Evolutionary conservation across 35 echinoderm and acorn worm species (phyloP).

Genomic region (Heliocidaris tuberculata): DNA sequence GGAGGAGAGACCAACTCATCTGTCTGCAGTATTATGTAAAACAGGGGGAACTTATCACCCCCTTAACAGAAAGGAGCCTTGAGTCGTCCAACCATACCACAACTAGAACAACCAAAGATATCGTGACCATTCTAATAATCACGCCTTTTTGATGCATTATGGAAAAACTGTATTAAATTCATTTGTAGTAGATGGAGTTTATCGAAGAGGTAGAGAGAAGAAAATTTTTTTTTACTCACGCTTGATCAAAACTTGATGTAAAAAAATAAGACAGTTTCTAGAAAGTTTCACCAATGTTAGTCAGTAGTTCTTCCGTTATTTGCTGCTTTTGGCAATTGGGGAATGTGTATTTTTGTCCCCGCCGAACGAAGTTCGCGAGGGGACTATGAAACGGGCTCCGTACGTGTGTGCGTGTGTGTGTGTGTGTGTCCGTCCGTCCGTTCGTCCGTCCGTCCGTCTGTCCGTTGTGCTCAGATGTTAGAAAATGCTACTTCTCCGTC

Average conservation of each 20-base stretch:
- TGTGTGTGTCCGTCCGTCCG: too few relatives aligned
- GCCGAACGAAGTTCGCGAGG: too few relatives aligned
- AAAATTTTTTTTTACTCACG: background rate
- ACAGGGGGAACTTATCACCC: background rate
- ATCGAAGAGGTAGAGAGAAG: background rate
- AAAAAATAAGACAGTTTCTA: background rate
- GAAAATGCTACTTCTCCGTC: too few relatives aligned
- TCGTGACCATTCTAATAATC: background rate
- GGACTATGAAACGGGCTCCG: too few relatives aligned
- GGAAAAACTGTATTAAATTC: too few relatives aligned
- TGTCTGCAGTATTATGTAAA: conserved; percentile 14
- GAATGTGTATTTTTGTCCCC: background rate
- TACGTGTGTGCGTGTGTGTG: too few relatives aligned
- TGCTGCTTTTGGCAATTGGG: background rate
- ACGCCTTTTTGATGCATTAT: background rate
- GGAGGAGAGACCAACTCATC: conserved; percentile 31
- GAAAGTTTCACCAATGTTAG: background rate
- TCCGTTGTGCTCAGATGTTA: too few relatives aligned
- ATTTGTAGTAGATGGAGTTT: too few relatives aligned
- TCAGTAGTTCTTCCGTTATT: background rate
- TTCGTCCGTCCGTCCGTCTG: too few relatives aligned
- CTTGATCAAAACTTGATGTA: background rate
- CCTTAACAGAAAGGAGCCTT: background rate
- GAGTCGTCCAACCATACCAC: background rate
- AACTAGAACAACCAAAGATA: background rate